Base-by-base conservation (phyloP, 2,888 invertebrate species). In the Urechis unicinctus region DNA sequence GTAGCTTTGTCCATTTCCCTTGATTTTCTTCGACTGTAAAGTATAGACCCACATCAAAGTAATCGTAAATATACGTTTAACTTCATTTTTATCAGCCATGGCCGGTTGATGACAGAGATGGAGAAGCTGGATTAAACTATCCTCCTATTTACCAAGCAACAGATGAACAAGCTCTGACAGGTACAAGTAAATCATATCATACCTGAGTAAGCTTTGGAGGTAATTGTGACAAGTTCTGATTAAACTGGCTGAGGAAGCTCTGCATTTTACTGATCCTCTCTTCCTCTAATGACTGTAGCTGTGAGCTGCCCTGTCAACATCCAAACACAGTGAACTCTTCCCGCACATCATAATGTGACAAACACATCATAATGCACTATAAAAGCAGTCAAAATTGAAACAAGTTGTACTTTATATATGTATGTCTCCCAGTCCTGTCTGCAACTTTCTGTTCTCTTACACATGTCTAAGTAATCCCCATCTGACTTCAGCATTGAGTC, bases 401-500 rank as follows among this genome's bases (percentile, higher is more conserved):
- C 41, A 36, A 13, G 13, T 36, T 36, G 9, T 60, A 75, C 75
- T 70, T 90, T 87, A 59, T 88, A 83, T 13, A 94, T 89, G 6
- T 91, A 86, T 62, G 90, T 87, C 80, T 95, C 94, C 94, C 74
- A 94, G 80, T 78, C 90, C 70, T 81, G 88, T 84, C 91, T 86
- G 24, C 91, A 87, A 67, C 91, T 82, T 80, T 95, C 95, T 30
- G 93, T 89, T 67, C 91, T 85, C 62, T 93, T 87, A 72, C 92
- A 92, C 51, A 89, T 84, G 62, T 90, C 90, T 72, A 93, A 93
- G 79, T 94, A 95, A 72, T 94, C 92, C 59, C 90, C 88, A 79
- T 94, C 94, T 51, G 91, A 88, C 75, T 92, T 89, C 72, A 90
- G 88, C 31, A 93, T 88, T 3, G 89, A 86, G 71, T 93, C 91